Evolutionary conservation across 2,888 invertebrate genomes (phyloP).

Genomic region (Apamea monoglypha): DNA sequence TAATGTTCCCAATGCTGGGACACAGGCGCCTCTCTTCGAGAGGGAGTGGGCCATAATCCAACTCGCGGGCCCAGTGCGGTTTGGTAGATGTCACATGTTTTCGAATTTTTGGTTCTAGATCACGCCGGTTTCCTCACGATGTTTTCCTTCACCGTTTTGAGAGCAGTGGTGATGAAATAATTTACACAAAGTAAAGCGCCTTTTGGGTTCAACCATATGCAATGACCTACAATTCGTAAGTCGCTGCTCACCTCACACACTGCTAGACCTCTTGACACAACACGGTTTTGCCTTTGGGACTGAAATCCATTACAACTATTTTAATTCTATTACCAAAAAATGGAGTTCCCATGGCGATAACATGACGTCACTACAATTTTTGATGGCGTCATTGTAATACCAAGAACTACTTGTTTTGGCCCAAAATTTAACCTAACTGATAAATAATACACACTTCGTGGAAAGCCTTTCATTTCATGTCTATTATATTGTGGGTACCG

Average conservation of each 20-base stretch:
- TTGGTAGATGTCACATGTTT: not conserved
- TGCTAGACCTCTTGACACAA: not conserved
- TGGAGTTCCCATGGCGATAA: conserved; percentile 28
- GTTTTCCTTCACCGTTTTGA: no score
- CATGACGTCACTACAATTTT: conserved; percentile 39
- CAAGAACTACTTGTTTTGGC: conserved; percentile 12
- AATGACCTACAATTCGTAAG: not conserved
- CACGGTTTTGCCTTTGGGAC: not conserved
- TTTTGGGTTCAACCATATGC: not conserved
- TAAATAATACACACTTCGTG: conserved; percentile 47
- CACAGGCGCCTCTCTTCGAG: not conserved
- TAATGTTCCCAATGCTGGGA: not conserved
- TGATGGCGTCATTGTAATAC: conserved; percentile 35
- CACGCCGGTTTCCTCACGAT: not conserved
- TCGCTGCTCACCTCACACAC: not conserved
- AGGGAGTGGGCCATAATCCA: no score
- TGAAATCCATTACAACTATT: conserved; percentile 15
- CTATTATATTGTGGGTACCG: conserved; percentile 18
- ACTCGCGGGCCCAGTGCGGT: no score
- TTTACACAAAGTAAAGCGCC: not conserved
- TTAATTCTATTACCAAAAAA: conserved; percentile 15
- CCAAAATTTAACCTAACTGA: conserved; percentile 32
- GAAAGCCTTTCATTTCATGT: conserved; percentile 44
- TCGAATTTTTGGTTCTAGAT: not conserved
- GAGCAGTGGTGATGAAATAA: no score